Evolutionary conservation across 2,113 vertebrate species (phyloP).

Genomic region (Embiotoca jacksoni): DNA sequence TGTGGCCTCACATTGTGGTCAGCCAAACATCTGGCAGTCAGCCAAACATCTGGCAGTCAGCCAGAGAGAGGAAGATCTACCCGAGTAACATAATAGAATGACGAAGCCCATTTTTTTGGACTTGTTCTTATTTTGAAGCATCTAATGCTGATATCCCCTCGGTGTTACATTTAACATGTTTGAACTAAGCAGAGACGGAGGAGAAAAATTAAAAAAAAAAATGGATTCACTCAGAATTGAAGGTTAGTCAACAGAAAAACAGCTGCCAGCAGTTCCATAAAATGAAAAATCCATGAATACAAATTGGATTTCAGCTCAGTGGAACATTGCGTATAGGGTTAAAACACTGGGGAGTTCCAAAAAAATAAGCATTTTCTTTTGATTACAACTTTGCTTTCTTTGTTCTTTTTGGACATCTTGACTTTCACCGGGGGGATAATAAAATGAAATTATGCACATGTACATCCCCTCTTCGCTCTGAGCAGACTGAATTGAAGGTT

Average conservation of each 20-base stretch:
- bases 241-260: constrained; percentile 57
- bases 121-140: background rate
- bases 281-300: constrained; percentile 69
- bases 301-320: constrained; percentile 67
- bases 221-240: constrained; percentile 23
- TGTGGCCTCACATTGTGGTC: constrained; percentile 17
- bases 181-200: constrained; percentile 3
- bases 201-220: background rate
- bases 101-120: constrained; percentile 2
- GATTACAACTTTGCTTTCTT: constrained; percentile 35
- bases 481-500: constrained; percentile 39
- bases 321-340: constrained; percentile 46
- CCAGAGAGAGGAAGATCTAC: constrained; percentile 7
- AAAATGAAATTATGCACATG: constrained; percentile 51
- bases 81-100: constrained; percentile 2
- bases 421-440: constrained; percentile 28
- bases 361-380: constrained; percentile 49
- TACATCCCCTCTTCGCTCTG: constrained; percentile 1
- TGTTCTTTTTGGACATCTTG: constrained; percentile 27
- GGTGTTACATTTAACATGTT: background rate
- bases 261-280: constrained; percentile 46
- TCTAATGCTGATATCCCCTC: background rate
- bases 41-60: constrained; percentile 9
- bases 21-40: constrained; percentile 16
- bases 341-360: constrained; percentile 29